Conservation (phyloP, 2,797 vertebrate genomes). For the Syndactyla subalaris region DNA sequence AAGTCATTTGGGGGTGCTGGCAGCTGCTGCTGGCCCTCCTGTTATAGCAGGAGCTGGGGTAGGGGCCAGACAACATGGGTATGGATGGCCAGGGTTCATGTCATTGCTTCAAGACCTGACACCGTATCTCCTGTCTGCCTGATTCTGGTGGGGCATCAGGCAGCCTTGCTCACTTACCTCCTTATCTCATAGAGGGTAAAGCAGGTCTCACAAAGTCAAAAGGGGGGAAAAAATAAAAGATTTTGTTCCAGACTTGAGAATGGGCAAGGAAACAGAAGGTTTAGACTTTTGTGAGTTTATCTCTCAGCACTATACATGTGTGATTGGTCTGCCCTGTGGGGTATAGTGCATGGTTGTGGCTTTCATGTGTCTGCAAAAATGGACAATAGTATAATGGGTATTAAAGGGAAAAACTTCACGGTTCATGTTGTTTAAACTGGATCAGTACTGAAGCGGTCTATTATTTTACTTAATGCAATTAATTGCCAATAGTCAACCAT, state of each 20-base stretch:
- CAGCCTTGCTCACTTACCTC: background rate
- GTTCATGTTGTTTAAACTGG: background rate
- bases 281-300: background rate
- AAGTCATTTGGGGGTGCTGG: background rate
- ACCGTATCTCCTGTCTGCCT: background rate
- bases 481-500: background rate
- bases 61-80: background rate
- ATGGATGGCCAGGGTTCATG: background rate
- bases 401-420: background rate
- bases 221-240: background rate
- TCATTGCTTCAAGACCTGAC: background rate
- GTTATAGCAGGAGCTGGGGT: background rate
- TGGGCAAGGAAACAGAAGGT: background rate
- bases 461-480: background rate
- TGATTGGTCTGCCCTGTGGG: background rate
- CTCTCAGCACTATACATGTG: background rate
- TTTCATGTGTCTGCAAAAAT: background rate
- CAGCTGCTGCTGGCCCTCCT: background rate
- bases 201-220: background rate
- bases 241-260: background rate
- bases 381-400: background rate
- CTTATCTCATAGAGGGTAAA: background rate
- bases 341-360: background rate
- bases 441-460: background rate
- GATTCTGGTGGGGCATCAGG: background rate